Base-by-base conservation (phyloP, 2,113 vertebrate genomes). In the Psilopogon haemacephalus region DNA sequence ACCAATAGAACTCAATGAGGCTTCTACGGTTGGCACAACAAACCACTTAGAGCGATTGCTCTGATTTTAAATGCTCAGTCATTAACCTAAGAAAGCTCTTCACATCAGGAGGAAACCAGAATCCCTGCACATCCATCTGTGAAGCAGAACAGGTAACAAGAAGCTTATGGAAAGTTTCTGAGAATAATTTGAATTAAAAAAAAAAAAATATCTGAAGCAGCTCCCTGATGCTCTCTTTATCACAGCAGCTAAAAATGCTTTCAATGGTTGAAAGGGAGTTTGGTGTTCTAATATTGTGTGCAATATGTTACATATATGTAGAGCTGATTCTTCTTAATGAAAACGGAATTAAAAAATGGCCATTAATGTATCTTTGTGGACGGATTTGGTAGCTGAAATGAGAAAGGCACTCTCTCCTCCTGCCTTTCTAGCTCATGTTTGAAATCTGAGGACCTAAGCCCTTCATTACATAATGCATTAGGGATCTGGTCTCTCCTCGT, bases 1-100 rank as follows among this genome's bases (percentile, higher is more conserved):
- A 90, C 77, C 94, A 91, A 90, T 95, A 93, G 72, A 83, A 76
- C 84, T 95, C 93, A 94, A 89, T 92, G 91, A 96, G 91, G 78
- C 84, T 95, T 91, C 81, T 78, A 21, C 80, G 92, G 73, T 60
- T 68, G 87, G 59, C 68, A 62, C 63, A 85, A 72, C 72, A 91
- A 42, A 86, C 70, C 77, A 87, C 93, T 90, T 88, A 64, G 71
- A 94, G 58, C 15, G 11, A 89, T 89, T 83, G 85, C 94, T 90
- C 52, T 81, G 72, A 68, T 86, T 92, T 94, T 74, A 95, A 96
- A 91, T 78, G 71, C 78, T 94, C 65, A 50, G 83, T 70, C 72
- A 87, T 95, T 96, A 94, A 78, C 88, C 84, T 72, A 84, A 89
- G 79, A 63, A 93, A 88, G 38, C 74, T 19, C 59, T 95, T 88